phyloP scores from a whole-genome alignment of 2,113 vertebrate species.

The Cryptotis parvus region DNA sequence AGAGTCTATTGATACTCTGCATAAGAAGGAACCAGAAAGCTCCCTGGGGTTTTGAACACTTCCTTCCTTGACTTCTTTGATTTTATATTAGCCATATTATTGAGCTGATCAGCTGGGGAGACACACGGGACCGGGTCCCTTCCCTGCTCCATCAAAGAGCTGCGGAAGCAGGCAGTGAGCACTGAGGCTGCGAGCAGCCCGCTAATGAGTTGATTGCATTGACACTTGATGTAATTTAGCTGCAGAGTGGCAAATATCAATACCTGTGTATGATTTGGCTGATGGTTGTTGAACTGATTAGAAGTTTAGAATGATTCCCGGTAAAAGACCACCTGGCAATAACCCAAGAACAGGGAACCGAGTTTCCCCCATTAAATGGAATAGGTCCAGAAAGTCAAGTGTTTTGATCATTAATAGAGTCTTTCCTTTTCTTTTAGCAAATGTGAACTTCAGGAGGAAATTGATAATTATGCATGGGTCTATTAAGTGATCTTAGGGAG shows the following conservation, averaged over 20 bases:
- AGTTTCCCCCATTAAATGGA: constrained; percentile 58
- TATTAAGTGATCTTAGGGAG: constrained; percentile 65
- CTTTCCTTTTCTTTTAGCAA: constrained; percentile 71
- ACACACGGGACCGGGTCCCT: constrained; percentile 69
- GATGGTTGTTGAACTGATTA: constrained; percentile 71
- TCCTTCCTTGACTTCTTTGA: constrained; percentile 65
- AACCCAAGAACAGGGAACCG: constrained; percentile 49
- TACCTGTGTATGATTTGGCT: constrained; percentile 75
- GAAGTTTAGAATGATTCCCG: constrained; percentile 74
- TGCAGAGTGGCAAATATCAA: constrained; percentile 80
- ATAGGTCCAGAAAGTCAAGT: constrained; percentile 78
- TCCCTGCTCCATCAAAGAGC: constrained; percentile 80
- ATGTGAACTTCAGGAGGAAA: constrained; percentile 76
- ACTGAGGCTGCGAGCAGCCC: constrained; percentile 72
- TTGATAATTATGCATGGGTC: constrained; percentile 69
- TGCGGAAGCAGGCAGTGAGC: constrained; percentile 66
- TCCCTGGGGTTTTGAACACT: constrained; percentile 41
- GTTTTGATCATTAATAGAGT: constrained; percentile 64
- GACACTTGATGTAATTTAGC: constrained; percentile 81
- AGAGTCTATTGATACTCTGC: constrained; percentile 65
- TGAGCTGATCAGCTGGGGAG: constrained; percentile 74
- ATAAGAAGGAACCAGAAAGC: constrained; percentile 61
- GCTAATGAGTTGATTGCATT: constrained; percentile 85
- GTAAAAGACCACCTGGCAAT: constrained; percentile 58
- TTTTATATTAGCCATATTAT: constrained; percentile 68